Conservation (phyloP, 2,113 vertebrate species). For the Oryctolagus cuniculus region DNA sequence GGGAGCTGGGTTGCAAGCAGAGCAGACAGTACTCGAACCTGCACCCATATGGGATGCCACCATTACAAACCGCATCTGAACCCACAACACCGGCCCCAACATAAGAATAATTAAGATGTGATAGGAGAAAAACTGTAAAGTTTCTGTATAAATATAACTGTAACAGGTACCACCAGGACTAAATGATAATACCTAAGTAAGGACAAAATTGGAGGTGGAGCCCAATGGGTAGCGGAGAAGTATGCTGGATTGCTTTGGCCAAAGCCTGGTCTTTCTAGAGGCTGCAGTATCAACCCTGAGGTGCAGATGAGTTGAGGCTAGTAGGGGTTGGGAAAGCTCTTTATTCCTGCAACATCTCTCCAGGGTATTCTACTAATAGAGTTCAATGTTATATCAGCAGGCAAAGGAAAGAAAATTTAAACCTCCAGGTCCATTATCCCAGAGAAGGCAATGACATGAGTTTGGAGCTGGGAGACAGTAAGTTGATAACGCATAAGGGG, state of each 20-base stretch:
- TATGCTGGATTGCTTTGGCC: not conserved
- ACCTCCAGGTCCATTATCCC: not conserved
- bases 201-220: not conserved
- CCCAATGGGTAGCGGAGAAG: not conserved
- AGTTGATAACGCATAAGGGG: not conserved
- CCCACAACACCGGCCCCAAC: no score
- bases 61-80: no score
- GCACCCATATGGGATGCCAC: no score
- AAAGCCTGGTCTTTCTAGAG: not conserved
- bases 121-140: not conserved
- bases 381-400: not conserved
- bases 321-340: not conserved
- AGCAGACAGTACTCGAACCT: no score
- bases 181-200: not conserved
- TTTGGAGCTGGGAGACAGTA: not conserved
- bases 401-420: not conserved
- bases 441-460: not conserved
- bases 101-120: not conserved
- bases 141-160: not conserved
- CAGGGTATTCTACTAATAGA: not conserved
- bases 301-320: not conserved
- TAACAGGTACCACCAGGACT: not conserved
- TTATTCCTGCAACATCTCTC: not conserved
- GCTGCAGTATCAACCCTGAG: not conserved
- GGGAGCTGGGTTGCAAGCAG: no score